These are phyloP conservation scores for Syngnathoides biaculeatus DNA, from an alignment of 2,113 vertebrate genomes.

Conservation along the genomic window DNA sequence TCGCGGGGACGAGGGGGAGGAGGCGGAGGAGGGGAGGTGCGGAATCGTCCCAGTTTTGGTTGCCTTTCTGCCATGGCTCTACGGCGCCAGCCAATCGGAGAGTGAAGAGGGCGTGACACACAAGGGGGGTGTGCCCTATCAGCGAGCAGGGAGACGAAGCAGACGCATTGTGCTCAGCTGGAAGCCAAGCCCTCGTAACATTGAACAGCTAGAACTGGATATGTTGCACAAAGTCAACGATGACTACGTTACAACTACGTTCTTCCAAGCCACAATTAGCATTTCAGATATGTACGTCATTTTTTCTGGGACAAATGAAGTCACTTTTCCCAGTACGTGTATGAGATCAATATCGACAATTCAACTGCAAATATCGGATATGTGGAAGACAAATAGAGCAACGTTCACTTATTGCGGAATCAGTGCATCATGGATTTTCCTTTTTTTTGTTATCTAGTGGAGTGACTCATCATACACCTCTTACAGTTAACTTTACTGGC, in stretches of 20 bases:
- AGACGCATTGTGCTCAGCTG: conserved; percentile 13
- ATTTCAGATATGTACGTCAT: background rate
- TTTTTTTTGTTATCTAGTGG: no score
- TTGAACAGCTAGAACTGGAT: background rate
- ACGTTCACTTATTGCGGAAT: no score
- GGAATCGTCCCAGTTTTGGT: conserved; percentile 20
- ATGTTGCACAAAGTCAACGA: background rate
- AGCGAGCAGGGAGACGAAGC: conserved; percentile 2
- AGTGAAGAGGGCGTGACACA: background rate
- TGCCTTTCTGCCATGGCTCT: background rate
- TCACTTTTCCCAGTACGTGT: no score
- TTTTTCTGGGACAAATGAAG: no score
- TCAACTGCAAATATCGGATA: no score
- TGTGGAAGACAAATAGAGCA: no score
- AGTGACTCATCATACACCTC: no score
- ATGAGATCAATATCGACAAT: no score
- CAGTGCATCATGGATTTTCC: no score
- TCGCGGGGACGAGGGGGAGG: background rate
- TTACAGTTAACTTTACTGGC: no score
- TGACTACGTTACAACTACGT: background rate
- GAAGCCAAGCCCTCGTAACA: background rate
- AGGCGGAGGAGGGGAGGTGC: background rate
- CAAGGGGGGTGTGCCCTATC: conserved; percentile 67
- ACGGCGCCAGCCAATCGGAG: conserved; percentile 58
- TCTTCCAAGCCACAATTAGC: background rate